Conservation (phyloP, 2,888 invertebrate genomes). For the Drosophila vallismaia region DNA sequence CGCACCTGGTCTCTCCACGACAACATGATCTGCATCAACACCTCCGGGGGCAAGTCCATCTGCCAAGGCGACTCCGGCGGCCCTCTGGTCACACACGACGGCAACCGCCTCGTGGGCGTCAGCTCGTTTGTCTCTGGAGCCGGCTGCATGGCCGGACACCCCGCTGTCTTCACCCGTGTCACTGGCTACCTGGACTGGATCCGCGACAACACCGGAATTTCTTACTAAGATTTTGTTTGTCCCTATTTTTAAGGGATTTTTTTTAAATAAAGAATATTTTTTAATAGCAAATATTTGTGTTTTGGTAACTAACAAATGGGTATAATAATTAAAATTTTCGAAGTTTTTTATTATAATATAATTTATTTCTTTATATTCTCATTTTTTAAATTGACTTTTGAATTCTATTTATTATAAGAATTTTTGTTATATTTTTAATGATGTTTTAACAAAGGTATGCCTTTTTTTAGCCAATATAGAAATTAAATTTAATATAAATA, state of each 20-base stretch:
- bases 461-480: too few species aligned
- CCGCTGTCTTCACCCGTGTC: constrained; percentile 53
- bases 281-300: neutral
- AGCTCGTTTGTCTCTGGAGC: constrained; percentile 67
- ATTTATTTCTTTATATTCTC: too few species aligned
- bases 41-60: constrained; percentile 65
- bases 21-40: constrained; percentile 58
- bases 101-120: constrained; percentile 62
- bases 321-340: too few species aligned
- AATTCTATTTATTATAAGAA: too few species aligned
- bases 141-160: constrained; percentile 45
- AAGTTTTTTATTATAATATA: too few species aligned
- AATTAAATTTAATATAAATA: too few species aligned
- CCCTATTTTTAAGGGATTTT: neutral
- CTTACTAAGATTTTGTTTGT: constrained; percentile 20
- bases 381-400: too few species aligned
- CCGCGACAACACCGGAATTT: constrained; percentile 41
- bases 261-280: neutral
- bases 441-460: too few species aligned
- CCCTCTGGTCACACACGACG: constrained; percentile 72
- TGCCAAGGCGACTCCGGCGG: constrained; percentile 84
- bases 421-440: too few species aligned
- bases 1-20: constrained; percentile 73
- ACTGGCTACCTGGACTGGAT: constrained; percentile 57
- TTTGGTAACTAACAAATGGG: too few species aligned